These are phyloP conservation scores for Noctua pronuba DNA, from an alignment of 2,888 invertebrate genomes.

Conservation along the genomic window DNA sequence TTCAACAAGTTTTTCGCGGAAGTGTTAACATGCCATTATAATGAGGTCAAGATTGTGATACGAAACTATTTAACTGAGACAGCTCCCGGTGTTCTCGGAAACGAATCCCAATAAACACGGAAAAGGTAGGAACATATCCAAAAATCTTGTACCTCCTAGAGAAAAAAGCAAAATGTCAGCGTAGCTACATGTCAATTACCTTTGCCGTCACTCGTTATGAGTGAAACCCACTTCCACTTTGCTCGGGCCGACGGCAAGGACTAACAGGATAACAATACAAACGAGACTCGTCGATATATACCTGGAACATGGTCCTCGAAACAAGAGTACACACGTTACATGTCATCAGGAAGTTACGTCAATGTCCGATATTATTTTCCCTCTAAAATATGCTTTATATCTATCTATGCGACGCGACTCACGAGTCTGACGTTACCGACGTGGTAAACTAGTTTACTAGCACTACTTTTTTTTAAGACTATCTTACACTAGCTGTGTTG, in stretches of 20 bases:
- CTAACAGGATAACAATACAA: conserved; percentile 32
- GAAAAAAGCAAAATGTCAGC: conserved; percentile 30
- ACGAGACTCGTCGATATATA: conserved; percentile 5
- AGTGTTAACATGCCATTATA: background rate
- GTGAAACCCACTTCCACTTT: conserved; percentile 16
- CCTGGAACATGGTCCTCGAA: background rate
- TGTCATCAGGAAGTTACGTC: conserved; percentile 8
- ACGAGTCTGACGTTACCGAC: background rate
- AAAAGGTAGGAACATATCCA: conserved; percentile 4
- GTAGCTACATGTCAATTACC: conserved; percentile 32
- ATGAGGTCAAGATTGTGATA: background rate
- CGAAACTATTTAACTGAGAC: background rate
- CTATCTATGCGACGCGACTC: background rate
- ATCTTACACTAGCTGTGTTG: background rate
- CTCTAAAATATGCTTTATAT: conserved; percentile 4
- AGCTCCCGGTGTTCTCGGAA: background rate
- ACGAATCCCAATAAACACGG: background rate
- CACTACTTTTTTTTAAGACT: background rate
- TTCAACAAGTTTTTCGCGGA: background rate
- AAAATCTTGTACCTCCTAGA: background rate
- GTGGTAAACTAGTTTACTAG: background rate
- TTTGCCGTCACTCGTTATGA: conserved; percentile 17
- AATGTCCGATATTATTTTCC: conserved; percentile 13
- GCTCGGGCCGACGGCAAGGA: background rate
- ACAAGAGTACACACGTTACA: background rate